Percentiles rank a stretch among this genome's conserved stretches.
Evolutionary conservation across 2,888 invertebrate genomes (phyloP).

Genomic region (Eueremaeus valkanovi): DNA sequence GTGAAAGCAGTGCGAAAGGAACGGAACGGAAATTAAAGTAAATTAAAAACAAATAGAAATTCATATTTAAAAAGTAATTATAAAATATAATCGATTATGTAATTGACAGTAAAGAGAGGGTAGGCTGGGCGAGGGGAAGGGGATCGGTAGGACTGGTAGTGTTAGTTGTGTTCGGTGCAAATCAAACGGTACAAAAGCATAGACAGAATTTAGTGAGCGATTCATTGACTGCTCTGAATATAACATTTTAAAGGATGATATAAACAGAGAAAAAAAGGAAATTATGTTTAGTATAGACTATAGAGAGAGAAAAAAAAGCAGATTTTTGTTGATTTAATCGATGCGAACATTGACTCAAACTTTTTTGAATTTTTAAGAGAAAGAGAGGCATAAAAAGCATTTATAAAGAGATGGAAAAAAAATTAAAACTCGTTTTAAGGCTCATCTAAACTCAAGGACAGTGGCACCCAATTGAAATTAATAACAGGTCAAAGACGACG

Average conservation of each 20-base stretch:
- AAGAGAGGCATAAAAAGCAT: background rate
- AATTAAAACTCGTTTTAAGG: background rate
- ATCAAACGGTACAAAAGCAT: too few relatives aligned
- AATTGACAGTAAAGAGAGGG: too few relatives aligned
- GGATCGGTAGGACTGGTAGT: too few relatives aligned
- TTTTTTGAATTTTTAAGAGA: background rate
- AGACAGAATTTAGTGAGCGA: too few relatives aligned
- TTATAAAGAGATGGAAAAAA: background rate
- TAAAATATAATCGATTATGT: too few relatives aligned
- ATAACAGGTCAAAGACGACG: background rate
- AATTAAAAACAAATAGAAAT: too few relatives aligned
- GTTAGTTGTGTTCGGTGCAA: too few relatives aligned
- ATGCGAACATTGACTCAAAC: slow-evolving; percentile 2
- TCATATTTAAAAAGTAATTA: too few relatives aligned
- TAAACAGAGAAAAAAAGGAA: slow-evolving; percentile 1
- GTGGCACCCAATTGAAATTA: background rate
- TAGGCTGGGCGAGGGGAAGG: too few relatives aligned
- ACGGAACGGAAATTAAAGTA: too few relatives aligned
- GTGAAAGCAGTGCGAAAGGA: too few relatives aligned
- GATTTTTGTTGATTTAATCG: background rate
- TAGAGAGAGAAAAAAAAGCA: too few relatives aligned
- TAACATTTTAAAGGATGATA: background rate
- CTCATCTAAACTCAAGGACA: background rate
- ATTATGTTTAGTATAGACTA: background rate
- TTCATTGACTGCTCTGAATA: slow-evolving; percentile 15